Base-by-base conservation (phyloP, 2,888 invertebrate genomes). In the Agrenia bidenticulata region DNA sequence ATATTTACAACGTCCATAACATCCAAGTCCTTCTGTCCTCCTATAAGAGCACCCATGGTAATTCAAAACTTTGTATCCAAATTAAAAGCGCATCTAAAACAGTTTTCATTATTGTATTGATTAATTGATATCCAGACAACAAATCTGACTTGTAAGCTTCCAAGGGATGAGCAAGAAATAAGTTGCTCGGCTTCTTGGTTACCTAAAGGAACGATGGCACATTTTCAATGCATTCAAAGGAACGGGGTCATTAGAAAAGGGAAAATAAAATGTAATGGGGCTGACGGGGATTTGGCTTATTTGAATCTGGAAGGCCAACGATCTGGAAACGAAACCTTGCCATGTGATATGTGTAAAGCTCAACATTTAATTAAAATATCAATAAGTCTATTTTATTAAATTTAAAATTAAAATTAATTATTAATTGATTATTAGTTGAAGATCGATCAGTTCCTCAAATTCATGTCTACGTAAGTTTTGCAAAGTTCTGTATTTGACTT, bases 101-200 rank as follows among this genome's bases (percentile, higher is more conserved):
- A 59, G 15, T 59, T 26, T 45, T 37, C 7, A 23, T 55, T 17
- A 15, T 26, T 9, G 21, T 11, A 59, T 54, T 45, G 19, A 5
- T 41, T 17, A n/a, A n/a, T n/a, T n/a, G n/a, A n/a, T n/a, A n/a
- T n/a, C n/a, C 42, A 70, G 70, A 55, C 41, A 11, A 67, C 70
- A 7, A 26, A 56, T 11, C 27, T 70, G 13, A 60, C 15, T 0
- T 70, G 70, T 54, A 42, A 54, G 49, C 56, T 39, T 15, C 64
- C 70, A 19, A 23, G 32, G 7, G 63, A 63, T 41, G 27, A 53
- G 0, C 57, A 64, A 23, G 32, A 53, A 7, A 37, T 64, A 0
- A 39, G 51, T 21, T 70, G 70, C 19, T 64, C 67, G 1, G 42
- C 64, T 23, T 62, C 70, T 1, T 70, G 70, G 70, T 42, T 70